Conservation (phyloP, 2,797 vertebrate species). For the Pseudocheirus occidentalis region DNA sequence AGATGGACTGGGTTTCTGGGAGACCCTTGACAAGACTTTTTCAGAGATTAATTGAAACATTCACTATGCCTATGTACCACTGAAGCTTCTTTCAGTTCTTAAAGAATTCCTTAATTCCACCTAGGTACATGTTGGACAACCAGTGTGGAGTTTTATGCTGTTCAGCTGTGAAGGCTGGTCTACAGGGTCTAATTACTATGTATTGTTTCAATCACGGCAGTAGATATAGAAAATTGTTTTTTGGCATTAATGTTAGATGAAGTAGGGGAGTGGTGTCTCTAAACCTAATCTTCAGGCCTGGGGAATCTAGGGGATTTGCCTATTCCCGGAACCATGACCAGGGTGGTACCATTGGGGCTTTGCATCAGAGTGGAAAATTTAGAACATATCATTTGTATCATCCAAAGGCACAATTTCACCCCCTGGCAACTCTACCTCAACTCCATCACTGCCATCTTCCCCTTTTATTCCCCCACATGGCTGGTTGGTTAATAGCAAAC, state of each 20-base stretch:
- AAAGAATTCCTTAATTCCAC: not conserved
- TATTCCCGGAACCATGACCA: not conserved
- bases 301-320: not conserved
- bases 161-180: not conserved
- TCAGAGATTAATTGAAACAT: conserved; percentile 14
- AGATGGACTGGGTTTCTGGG: not conserved
- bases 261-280: not conserved
- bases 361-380: not conserved
- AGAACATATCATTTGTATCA: not conserved
- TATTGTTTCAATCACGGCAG: not conserved
- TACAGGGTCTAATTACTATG: not conserved
- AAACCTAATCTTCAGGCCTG: not conserved
- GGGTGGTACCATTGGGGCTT: not conserved
- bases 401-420: not conserved
- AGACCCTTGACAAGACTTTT: conserved; percentile 7
- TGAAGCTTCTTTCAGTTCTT: conserved; percentile 12
- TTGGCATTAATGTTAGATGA: not conserved
- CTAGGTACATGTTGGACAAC: not conserved
- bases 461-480: not conserved
- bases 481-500: not conserved
- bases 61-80: not conserved
- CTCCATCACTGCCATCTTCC: not conserved
- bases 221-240: not conserved
- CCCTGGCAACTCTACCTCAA: not conserved
- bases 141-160: not conserved